Evolutionary conservation across 2,797 vertebrate genomes (phyloP), one percentile per base, ranked within the genome.

Genomic region (Rhinichthys osculus): DNA sequence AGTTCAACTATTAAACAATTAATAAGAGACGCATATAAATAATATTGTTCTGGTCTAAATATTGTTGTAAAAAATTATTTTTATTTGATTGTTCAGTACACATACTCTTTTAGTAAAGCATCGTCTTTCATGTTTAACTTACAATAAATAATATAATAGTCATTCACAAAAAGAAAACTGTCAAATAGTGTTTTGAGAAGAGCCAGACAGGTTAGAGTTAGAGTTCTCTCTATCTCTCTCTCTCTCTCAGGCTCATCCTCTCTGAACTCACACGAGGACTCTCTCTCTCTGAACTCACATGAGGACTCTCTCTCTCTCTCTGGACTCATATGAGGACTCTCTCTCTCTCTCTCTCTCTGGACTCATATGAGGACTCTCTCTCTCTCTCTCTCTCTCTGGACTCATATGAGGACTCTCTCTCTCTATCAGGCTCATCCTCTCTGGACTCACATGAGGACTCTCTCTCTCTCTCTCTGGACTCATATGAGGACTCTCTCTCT

Each of bases 201-300:
- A 79, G 70, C 50, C 72, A 82, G 81, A 86, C 57, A 78, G 62
- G 57, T 52, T 78, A 78, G 82, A 83, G 59, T 81, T 77, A n/a
- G n/a, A n/a, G n/a, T n/a, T n/a, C 77, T 80, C 82, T 89, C 66
- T 54, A 17, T 47, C 70, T 35, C 0, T 3, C 19, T 54, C 52
- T 21, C 17, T 19, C 52, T 59, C 21, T 21, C 17, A 86, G 76
- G 73, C 76, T 85, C 35, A 59, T 78, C 50, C 64, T 11, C 42
- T 44, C 42, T 44, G 35, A 3, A 38, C 35, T 35, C 35, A 35
- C 4, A 35, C 4, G 3, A 35, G 35, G 35, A 35, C 42, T 10
- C 42, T 44, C 42, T 13, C 10, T 44, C 42, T 44, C 42, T 11
- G 27, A 1, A 27, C 42, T 3, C 27, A 27, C 1, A 27, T 27